Evolutionary conservation across 2,888 invertebrate genomes (phyloP).

Genomic region (Mythimna impura): DNA sequence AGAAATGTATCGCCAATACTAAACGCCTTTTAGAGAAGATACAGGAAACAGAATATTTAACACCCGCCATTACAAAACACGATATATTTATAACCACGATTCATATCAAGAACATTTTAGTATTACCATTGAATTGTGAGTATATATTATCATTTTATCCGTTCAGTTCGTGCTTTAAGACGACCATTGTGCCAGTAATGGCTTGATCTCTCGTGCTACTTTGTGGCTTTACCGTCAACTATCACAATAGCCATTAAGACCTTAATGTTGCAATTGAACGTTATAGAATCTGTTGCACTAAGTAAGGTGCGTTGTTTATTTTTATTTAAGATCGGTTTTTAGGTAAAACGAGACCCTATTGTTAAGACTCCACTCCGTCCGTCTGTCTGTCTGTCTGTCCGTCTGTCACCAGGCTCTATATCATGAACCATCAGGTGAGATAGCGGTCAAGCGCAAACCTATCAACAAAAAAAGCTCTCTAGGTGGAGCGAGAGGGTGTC

Average conservation of each 20-base stretch:
- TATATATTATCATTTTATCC: conserved; percentile 47
- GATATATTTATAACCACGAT: conserved; percentile 31
- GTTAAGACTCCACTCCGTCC: too few species aligned
- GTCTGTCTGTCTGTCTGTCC: too few species aligned
- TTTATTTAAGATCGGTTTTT: conserved; percentile 30
- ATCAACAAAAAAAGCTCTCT: too few species aligned
- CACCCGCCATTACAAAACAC: conserved; percentile 12
- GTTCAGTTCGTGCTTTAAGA: conserved; percentile 29
- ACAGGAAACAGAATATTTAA: conserved; percentile 17
- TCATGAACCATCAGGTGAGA: too few species aligned
- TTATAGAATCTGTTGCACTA: conserved; percentile 55
- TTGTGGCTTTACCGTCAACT: conserved; percentile 52
- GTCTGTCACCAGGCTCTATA: too few species aligned
- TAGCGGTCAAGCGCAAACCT: too few species aligned
- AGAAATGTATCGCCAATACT: not conserved
- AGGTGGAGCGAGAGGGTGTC: too few species aligned
- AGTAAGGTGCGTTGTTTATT: conserved; percentile 36
- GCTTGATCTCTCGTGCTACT: conserved; percentile 53
- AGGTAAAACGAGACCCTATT: too few species aligned
- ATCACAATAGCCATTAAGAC: conserved; percentile 57
- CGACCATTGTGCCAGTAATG: conserved; percentile 55
- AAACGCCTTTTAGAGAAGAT: not conserved
- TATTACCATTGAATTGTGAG: conserved; percentile 51
- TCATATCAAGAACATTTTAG: conserved; percentile 34
- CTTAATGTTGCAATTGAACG: conserved; percentile 57